phyloP scores from a whole-genome alignment of 2,797 vertebrate species.

The Enteromius unitaeniatus region DNA sequence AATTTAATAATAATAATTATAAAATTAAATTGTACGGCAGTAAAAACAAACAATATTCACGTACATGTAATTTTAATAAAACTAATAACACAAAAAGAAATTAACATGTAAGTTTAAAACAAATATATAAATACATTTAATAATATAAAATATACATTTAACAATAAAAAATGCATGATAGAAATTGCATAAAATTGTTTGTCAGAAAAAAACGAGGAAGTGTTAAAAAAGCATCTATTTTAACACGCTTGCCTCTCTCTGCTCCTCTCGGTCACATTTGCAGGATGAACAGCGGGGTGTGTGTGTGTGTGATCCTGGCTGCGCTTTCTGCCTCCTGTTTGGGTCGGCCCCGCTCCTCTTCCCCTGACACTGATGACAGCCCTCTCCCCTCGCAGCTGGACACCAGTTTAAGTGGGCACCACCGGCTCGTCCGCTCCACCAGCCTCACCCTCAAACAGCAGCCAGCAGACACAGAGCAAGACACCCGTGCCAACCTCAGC shows the following conservation, averaged over 20 bases:
- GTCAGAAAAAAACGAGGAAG: background rate
- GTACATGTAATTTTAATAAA: too few species aligned
- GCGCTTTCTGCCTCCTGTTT: constrained; percentile 83
- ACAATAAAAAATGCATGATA: background rate
- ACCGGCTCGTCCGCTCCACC: constrained; percentile 75
- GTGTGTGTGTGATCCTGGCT: constrained; percentile 85
- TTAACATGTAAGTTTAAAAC: background rate
- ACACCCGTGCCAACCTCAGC: constrained; percentile 83
- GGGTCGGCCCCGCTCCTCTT: constrained; percentile 78
- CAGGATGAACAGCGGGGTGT: constrained; percentile 71
- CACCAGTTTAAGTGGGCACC: constrained; percentile 64
- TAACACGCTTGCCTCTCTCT: background rate
- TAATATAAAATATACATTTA: too few species aligned
- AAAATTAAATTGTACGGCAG: background rate
- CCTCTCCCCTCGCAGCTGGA: constrained; percentile 72
- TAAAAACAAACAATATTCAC: constrained; percentile 41
- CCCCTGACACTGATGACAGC: constrained; percentile 65
- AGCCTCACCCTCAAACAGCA: constrained; percentile 73
- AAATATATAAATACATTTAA: constrained; percentile 1
- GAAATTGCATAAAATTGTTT: background rate
- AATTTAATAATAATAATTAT: background rate
- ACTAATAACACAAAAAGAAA: background rate
- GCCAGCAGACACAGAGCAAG: constrained; percentile 70
- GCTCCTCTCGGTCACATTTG: background rate
- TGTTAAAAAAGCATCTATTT: background rate